phyloP scores from a whole-genome alignment of 2,113 vertebrate genomes.

The Kobus ellipsiprymnus region DNA sequence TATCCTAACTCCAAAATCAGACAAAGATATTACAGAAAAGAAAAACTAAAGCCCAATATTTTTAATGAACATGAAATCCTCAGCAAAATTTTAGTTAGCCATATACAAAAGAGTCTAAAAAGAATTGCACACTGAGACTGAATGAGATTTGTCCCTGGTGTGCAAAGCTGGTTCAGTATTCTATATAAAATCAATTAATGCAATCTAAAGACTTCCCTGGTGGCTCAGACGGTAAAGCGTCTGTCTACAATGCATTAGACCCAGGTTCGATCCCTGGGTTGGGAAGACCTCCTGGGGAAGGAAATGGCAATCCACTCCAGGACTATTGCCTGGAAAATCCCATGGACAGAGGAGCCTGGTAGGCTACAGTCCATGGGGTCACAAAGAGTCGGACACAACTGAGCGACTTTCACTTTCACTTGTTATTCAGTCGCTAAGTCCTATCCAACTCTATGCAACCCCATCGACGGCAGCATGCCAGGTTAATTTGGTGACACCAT shows the following conservation, averaged over 20 bases:
- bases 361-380: too few species aligned
- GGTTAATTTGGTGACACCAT: not conserved
- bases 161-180: not conserved
- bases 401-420: too few species aligned
- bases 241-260: too few species aligned
- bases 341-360: too few species aligned
- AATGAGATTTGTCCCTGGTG: not conserved
- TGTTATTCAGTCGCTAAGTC: not conserved
- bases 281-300: too few species aligned
- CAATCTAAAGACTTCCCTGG: not conserved
- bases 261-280: too few species aligned
- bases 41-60: not conserved
- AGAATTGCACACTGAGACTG: not conserved
- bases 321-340: too few species aligned
- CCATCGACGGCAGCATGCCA: not conserved
- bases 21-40: not conserved
- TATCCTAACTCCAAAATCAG: not conserved
- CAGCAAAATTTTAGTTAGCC: not conserved
- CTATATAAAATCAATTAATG: not conserved
- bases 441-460: not conserved
- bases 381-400: too few species aligned
- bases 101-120: not conserved
- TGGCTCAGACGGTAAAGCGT: too few species aligned
- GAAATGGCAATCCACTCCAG: too few species aligned
- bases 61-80: not conserved